These are phyloP conservation scores for Tympanuchus pallidicinctus DNA, from an alignment of 2,113 vertebrate species.

Conservation along the genomic window DNA sequence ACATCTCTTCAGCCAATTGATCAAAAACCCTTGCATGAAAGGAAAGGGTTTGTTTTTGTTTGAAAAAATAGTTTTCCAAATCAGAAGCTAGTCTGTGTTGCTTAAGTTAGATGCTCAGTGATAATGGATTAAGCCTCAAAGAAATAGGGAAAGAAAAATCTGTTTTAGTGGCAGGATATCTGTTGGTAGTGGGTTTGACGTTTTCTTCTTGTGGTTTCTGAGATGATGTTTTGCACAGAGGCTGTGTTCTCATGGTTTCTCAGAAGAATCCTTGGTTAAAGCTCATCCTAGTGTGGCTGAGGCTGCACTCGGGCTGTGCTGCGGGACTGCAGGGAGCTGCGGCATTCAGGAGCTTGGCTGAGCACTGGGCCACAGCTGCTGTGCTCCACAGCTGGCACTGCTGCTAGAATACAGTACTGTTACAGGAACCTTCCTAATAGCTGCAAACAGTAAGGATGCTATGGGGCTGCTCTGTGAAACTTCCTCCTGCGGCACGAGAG, in stretches of 20 bases:
- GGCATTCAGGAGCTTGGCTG: not conserved
- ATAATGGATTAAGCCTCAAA: not conserved
- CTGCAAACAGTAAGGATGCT: not conserved
- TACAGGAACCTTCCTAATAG: not conserved
- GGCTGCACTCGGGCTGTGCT: not conserved
- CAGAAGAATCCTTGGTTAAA: not conserved
- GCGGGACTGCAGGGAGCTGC: not conserved
- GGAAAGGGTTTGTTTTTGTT: not conserved
- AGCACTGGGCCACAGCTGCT: fast-evolving
- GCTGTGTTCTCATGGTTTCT: fast-evolving
- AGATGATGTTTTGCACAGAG: fast-evolving
- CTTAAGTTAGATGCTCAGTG: not conserved
- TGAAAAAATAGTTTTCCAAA: not conserved
- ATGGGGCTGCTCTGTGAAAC: not conserved
- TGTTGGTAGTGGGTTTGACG: not conserved
- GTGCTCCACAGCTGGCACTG: fast-evolving
- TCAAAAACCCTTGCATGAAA: not conserved
- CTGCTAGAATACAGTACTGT: not conserved
- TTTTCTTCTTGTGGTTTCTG: not conserved
- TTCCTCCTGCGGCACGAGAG: not conserved
- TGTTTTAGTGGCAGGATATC: not conserved
- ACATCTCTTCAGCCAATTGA: not conserved
- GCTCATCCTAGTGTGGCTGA: fast-evolving
- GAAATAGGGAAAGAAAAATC: not conserved
- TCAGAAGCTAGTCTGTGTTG: not conserved